These are phyloP conservation scores for Parus major DNA, from an alignment of 2,113 vertebrate genomes.

Conservation along the genomic window DNA sequence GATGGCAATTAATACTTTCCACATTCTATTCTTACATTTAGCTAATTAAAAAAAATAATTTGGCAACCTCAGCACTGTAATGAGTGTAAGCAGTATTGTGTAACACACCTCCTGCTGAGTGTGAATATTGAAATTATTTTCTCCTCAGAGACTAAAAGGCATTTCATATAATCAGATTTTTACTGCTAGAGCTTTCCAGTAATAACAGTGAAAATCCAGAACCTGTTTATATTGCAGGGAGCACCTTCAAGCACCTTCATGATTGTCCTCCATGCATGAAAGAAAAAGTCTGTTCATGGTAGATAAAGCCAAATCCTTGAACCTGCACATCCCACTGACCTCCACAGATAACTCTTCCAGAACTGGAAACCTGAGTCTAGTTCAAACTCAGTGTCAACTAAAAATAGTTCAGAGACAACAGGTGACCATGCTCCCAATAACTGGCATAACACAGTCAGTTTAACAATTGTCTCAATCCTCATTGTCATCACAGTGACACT, in stretches of 20 bases:
- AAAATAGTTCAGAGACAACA: background rate
- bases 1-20: background rate
- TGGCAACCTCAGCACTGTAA: background rate
- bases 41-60: background rate
- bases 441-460: background rate
- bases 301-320: background rate
- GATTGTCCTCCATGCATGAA: background rate
- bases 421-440: background rate
- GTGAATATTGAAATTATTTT: background rate
- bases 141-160: background rate
- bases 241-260: background rate
- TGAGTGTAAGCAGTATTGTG: background rate
- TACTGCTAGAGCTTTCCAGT: background rate
- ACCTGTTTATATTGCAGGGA: background rate
- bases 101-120: background rate
- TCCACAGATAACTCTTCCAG: background rate
- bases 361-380: background rate
- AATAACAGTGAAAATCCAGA: background rate
- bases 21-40: background rate
- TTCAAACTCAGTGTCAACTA: conserved; percentile 24
- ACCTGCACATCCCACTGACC: background rate
- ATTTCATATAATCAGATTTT: background rate
- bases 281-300: background rate
- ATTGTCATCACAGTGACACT: background rate
- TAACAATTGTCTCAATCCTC: background rate